A percentile compares a stretch with the other conserved stretches of the same genome.
Evolutionary conservation across 2,113 vertebrate species (phyloP).

Genomic region (Podarcis raffonei): DNA sequence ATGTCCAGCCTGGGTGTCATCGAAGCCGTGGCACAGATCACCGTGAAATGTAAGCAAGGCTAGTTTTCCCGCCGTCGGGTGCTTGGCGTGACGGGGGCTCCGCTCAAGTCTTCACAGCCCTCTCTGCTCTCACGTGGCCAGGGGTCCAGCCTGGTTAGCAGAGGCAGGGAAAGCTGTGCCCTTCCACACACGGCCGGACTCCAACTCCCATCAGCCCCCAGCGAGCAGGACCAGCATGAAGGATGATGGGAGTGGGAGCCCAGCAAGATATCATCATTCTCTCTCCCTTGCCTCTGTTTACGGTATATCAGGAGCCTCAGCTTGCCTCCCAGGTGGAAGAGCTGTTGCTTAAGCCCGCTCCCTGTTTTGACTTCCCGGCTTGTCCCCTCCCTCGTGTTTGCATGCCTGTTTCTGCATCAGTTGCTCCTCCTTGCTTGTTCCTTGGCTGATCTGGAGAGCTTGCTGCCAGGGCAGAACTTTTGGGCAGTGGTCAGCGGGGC

Average conservation of each 20-base stretch:
- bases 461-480: too few species aligned
- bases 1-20: conserved; percentile 99
- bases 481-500: too few species aligned
- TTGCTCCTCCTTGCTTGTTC: not conserved
- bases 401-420: not conserved
- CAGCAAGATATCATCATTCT: too few species aligned
- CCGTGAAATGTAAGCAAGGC: conserved; percentile 92
- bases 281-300: not conserved
- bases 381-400: not conserved
- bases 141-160: too few species aligned
- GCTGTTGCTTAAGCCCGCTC: too few species aligned
- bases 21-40: conserved; percentile 95
- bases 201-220: too few species aligned
- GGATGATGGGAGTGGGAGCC: too few species aligned
- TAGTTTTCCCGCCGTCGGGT: rapidly evolving
- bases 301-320: not conserved
- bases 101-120: too few species aligned
- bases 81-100: not conserved
- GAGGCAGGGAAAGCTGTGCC: too few species aligned
- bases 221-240: too few species aligned
- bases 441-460: not conserved
- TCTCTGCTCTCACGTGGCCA: too few species aligned
- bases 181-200: too few species aligned
- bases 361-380: not conserved
- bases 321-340: not conserved